These are phyloP conservation scores for Tetranychus urticae DNA, from an alignment of 1,140 invertebrate genomes.

Conservation along the genomic window DNA sequence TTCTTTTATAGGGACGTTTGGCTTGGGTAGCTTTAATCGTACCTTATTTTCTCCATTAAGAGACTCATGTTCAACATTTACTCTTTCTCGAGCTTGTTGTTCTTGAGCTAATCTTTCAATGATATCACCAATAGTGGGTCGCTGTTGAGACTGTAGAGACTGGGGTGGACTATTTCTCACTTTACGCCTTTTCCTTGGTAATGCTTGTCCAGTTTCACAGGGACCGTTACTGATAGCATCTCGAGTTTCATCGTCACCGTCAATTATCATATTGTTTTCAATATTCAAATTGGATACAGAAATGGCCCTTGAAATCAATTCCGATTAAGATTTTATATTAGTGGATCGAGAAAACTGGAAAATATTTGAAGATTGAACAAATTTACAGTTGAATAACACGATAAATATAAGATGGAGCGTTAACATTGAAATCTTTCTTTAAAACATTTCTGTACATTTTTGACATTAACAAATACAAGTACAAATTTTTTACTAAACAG, in stretches of 20 bases:
- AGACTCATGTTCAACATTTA: not conserved
- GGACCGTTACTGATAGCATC: not conserved
- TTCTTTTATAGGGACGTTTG: not conserved
- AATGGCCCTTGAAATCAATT: no score
- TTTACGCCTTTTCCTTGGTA: not conserved
- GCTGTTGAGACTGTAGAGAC: slow-evolving; percentile 3
- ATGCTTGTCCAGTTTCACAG: not conserved
- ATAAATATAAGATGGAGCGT: no score
- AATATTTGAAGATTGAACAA: no score
- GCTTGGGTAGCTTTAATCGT: no score
- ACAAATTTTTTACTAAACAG: no score
- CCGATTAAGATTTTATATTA: no score
- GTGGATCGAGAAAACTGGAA: no score
- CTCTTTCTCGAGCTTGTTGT: slow-evolving; percentile 17
- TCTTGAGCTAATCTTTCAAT: slow-evolving; percentile 36
- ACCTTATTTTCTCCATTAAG: not conserved
- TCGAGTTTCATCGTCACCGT: slow-evolving; percentile 12
- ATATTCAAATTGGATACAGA: no score
- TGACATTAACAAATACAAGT: no score
- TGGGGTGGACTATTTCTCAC: not conserved
- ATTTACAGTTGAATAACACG: no score
- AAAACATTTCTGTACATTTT: no score
- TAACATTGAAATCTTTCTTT: no score
- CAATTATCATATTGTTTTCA: slow-evolving; percentile 11
- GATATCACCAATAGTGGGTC: slow-evolving; percentile 45